Evolutionary conservation across 2,113 vertebrate genomes (phyloP).

Genomic region (Phylloscopus whistleri): DNA sequence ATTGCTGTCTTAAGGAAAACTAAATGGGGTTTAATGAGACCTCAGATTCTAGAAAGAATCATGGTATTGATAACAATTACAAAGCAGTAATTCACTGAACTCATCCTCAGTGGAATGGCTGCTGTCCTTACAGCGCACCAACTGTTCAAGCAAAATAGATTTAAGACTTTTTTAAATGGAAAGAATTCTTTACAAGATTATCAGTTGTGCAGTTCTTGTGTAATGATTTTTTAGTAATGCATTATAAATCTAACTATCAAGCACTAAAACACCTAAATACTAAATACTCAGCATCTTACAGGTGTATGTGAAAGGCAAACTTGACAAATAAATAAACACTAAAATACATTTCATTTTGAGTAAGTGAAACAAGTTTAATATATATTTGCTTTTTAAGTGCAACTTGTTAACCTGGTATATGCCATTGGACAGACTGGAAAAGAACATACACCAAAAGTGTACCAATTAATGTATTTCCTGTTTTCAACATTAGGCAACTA

Average conservation of each 20-base stretch:
- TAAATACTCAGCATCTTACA: not conserved
- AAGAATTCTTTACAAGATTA: not conserved
- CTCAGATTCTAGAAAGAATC: constrained; percentile 60
- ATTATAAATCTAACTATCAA: not conserved
- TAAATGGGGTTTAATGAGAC: constrained; percentile 17
- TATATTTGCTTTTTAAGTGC: not conserved
- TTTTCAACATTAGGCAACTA: not conserved
- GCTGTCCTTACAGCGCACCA: constrained; percentile 13
- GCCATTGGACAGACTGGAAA: not conserved
- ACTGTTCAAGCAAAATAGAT: constrained; percentile 33
- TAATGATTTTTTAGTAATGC: not conserved
- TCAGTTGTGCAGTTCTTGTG: not conserved
- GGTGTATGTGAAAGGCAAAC: not conserved
- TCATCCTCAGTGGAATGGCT: not conserved
- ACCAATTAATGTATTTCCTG: not conserved
- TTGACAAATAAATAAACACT: not conserved
- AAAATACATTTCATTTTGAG: not conserved
- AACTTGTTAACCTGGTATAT: not conserved
- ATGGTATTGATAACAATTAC: constrained; percentile 38
- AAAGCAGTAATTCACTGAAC: constrained; percentile 67
- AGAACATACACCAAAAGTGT: not conserved
- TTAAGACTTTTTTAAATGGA: not conserved
- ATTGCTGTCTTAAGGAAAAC: not conserved
- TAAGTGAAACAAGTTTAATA: not conserved
- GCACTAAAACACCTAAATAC: not conserved